Base-by-base conservation (phyloP, 2,888 invertebrate genomes). In the Phorcus lineatus region DNA sequence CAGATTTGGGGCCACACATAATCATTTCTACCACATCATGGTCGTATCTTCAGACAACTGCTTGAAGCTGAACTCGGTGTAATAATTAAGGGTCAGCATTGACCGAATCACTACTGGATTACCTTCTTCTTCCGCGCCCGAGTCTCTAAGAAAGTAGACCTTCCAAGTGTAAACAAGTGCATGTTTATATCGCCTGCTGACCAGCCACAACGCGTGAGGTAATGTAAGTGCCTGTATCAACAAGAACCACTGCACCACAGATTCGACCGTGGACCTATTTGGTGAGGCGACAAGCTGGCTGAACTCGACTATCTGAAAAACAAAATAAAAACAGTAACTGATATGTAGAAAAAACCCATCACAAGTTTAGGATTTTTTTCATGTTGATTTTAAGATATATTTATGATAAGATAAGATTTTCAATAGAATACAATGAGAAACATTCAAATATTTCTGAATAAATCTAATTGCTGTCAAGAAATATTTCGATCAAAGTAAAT, bases 121-220 rank as follows among this genome's bases (percentile, higher is more conserved):
- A 90, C 90, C 89, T 82, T 88, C 89, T 80, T 90, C 89, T 31
- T 85, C 85, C 0, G 85, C 87, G 11, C 86, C 82, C 13, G 82
- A 76, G 66, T 86, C 85, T 16, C 89, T 79, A 11, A 87, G 81
- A 16, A 90, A 78, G 80, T 88, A 82, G 31, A 88, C 88, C 66
- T 84, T 85, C 88, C 89, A 90, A 31, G 86, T 81, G 80, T 90
- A 90, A 31, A 83, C 74, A 17, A 89, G 83, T 0, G 88, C 90
- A 80, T 90, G 90, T 2, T 89, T 82, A 83, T 91, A 91, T 66
- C 91, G 85, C 67, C 83, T 86, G 80, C 89, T 89, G 19, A 88
- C 76, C 16, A 86, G 62, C 91, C 91, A 91, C 11, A 91, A 82
- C 13, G 88, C 67, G 79, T 90, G 89, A 11, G 91, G 91, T 31